Conservation (phyloP, 2,113 vertebrate species). For the Limanda limanda region DNA sequence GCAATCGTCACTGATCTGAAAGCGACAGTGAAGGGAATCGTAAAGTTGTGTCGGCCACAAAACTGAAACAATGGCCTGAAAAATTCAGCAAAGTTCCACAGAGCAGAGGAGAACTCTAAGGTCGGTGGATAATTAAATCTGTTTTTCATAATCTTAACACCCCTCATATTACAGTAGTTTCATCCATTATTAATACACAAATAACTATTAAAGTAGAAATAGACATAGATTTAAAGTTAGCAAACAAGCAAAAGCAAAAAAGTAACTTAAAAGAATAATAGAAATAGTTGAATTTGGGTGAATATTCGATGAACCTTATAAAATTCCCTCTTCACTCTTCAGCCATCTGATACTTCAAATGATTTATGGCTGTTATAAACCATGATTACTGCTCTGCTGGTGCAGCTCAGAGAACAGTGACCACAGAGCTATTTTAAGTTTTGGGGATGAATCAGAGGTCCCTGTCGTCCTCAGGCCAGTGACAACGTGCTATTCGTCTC, state of each 20-base stretch:
- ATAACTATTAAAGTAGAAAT: background rate
- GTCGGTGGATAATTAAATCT: background rate
- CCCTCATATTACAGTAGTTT: background rate
- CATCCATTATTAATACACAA: background rate
- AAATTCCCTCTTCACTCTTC: background rate
- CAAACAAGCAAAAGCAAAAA: background rate
- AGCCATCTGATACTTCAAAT: constrained; percentile 7
- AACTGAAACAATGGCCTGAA: background rate
- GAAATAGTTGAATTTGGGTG: background rate
- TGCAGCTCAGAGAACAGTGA: constrained; percentile 18
- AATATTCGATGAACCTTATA: background rate
- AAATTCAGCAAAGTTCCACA: background rate
- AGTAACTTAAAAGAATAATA: background rate
- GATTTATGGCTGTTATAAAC: constrained; percentile 1
- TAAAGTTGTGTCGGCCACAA: background rate
- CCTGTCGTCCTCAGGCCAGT: constrained; percentile 38
- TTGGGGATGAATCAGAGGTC: constrained; percentile 49
- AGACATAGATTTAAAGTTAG: background rate
- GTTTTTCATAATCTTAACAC: background rate
- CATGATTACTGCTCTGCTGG: constrained; percentile 13
- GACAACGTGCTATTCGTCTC: constrained; percentile 66
- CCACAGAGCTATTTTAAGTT: constrained; percentile 27
- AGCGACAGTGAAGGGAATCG: no score
- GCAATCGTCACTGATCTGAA: no score
- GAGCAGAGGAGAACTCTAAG: background rate